Evolutionary conservation across 2,888 invertebrate genomes (phyloP), one percentile per base, ranked within the genome.

Genomic region (Bombylius major): DNA sequence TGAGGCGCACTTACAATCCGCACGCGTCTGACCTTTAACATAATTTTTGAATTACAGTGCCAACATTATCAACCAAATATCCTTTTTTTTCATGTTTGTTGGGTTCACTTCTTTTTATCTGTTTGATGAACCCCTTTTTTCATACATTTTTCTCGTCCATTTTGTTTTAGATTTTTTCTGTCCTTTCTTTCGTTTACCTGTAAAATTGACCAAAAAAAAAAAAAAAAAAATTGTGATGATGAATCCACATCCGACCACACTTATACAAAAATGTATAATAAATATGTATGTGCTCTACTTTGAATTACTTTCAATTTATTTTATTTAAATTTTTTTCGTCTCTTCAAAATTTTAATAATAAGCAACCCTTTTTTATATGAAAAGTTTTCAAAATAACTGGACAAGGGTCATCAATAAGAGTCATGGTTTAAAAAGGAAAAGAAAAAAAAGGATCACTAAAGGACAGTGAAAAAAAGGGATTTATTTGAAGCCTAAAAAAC

Each of bases 1-100:
- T 23, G 3, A 23, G 23, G 23, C 23, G 13, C 50, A 50, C 50
- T 36, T 39, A 34, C 46, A 53, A 47, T 56, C 56, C 51, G 50
- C 59, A 57, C 59, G 59, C 55, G 55, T 50, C 14, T 56, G 59
- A 59, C 59, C 59, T 59, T 59, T 59, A 59, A 59, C 59, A 55
- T 56, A 48, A 56, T 56, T 56, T 53, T 54, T 47, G 54, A 56
- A 59, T 56, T 55, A 53, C 56, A 50, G 50, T 53, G 55, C 59
- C 55, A 56, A 59, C 56, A 59, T 55, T 46, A 47, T 45, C 51
- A 32, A 47, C 47, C 44, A 49, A 39, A 54, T 44, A 39, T 23
- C 23, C 23, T 23, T 23, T 23, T 23, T 23, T 23, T 23, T 23
- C 23, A 23, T 23, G 23, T 23, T 23, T 23, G 1, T 23, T 23